Percentiles rank a stretch among this genome's conserved stretches.
These are phyloP conservation scores for Myiothlypis chrysogaster DNA, from an alignment of 2,797 vertebrate species.

Conservation along the genomic window DNA sequence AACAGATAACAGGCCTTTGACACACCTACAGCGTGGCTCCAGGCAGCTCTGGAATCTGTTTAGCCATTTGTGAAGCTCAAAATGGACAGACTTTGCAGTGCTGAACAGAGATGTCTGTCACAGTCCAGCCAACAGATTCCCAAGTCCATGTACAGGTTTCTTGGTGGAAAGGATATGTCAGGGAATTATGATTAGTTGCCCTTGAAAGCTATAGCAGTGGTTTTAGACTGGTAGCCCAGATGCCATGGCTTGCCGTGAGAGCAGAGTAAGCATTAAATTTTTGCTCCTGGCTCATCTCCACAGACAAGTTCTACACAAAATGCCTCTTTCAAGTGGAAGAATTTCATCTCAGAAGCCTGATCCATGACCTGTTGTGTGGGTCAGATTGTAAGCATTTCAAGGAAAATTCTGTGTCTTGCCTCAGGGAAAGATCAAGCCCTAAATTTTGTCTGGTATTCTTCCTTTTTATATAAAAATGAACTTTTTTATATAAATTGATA, in stretches of 20 bases:
- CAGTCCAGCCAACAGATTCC: neutral
- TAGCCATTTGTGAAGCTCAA: neutral
- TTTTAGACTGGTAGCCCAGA: neutral
- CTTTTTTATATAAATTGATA: neutral
- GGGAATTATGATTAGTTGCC: neutral
- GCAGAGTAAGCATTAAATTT: neutral
- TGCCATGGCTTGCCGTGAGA: neutral
- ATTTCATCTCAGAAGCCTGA: neutral
- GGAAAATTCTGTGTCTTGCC: neutral
- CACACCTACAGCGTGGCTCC: rapidly evolving
- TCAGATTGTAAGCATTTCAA: neutral
- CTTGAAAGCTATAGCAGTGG: neutral
- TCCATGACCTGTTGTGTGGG: neutral
- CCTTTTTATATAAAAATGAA: neutral
- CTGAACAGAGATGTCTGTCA: neutral
- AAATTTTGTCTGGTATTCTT: neutral
- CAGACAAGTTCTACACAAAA: neutral
- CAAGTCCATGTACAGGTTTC: rapidly evolving
- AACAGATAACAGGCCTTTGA: too few relatives aligned
- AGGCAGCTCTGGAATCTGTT: neutral
- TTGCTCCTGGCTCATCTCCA: neutral
- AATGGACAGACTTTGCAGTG: neutral
- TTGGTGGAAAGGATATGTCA: neutral
- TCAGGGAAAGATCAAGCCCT: neutral
- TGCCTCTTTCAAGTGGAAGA: neutral